Evolutionary conservation across 2,888 invertebrate genomes (phyloP).

Genomic region (Horisme vitalbata): DNA sequence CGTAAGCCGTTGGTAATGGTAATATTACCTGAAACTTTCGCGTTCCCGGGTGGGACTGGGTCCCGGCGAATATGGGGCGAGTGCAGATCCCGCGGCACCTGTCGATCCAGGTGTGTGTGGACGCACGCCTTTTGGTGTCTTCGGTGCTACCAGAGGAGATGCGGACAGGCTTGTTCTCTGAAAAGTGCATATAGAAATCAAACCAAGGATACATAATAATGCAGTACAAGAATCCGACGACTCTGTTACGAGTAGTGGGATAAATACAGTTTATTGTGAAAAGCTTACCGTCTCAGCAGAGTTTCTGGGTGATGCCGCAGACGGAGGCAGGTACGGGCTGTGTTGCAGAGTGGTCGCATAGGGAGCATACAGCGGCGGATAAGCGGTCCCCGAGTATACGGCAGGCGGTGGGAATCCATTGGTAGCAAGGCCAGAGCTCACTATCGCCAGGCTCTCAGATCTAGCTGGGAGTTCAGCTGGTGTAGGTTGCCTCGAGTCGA

Average conservation of each 20-base stretch:
- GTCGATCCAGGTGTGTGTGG: slow-evolving; percentile 75
- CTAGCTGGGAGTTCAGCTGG: slow-evolving; percentile 63
- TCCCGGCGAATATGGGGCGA: slow-evolving; percentile 87
- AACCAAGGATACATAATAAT: background rate
- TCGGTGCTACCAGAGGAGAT: slow-evolving; percentile 78
- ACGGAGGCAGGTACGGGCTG: slow-evolving; percentile 88
- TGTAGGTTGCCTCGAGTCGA: slow-evolving; percentile 67
- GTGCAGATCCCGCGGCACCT: slow-evolving; percentile 67
- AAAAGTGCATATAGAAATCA: slow-evolving; percentile 30
- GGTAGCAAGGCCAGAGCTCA: slow-evolving; percentile 87
- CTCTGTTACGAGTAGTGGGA: background rate
- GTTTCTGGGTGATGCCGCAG: slow-evolving; percentile 85
- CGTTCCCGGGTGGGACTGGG: slow-evolving; percentile 91
- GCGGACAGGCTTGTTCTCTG: slow-evolving; percentile 74
- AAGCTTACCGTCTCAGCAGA: slow-evolving; percentile 79
- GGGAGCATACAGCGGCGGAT: slow-evolving; percentile 89
- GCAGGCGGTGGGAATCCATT: slow-evolving; percentile 86
- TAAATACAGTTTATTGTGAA: background rate
- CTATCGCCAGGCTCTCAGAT: slow-evolving; percentile 61
- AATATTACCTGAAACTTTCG: slow-evolving; percentile 94
- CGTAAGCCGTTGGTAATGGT: too few relatives aligned
- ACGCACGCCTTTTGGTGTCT: slow-evolving; percentile 74
- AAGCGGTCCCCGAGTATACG: slow-evolving; percentile 83
- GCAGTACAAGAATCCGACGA: background rate
- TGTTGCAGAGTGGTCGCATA: slow-evolving; percentile 88